These are phyloP conservation scores for Mus caroli DNA, from an alignment of 2,797 vertebrate species.

Conservation along the genomic window DNA sequence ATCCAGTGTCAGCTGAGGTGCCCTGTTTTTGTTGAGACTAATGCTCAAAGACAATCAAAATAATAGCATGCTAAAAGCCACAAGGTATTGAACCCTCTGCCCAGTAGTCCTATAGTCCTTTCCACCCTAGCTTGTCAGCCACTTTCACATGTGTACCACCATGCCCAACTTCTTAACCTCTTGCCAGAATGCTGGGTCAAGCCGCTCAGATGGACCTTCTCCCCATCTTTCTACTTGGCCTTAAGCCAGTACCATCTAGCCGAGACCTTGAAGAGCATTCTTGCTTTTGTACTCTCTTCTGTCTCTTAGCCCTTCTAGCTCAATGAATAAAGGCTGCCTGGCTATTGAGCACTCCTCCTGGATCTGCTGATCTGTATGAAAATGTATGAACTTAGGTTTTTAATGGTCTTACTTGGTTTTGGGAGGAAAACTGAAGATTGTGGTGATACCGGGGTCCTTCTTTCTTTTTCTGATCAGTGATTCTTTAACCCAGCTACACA, in stretches of 20 bases:
- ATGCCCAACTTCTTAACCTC: not conserved
- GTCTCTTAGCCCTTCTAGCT: conserved; percentile 5
- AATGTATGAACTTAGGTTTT: not conserved
- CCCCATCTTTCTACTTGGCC: not conserved
- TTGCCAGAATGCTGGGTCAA: not conserved
- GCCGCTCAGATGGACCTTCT: not conserved
- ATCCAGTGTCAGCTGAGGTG: not conserved
- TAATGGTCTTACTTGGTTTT: not conserved
- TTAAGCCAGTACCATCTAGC: not conserved
- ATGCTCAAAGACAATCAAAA: conserved; percentile 11
- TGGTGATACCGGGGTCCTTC: not conserved
- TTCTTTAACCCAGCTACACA: not conserved
- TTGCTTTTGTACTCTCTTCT: not conserved
- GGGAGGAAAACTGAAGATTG: not conserved
- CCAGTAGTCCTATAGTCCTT: not conserved
- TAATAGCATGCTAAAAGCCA: not conserved
- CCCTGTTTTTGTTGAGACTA: conserved; percentile 40
- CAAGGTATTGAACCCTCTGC: conserved; percentile 5
- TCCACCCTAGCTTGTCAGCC: not conserved
- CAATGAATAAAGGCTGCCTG: conserved; percentile 4
- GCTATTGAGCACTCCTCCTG: not conserved
- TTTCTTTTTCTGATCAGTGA: not conserved
- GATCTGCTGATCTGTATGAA: conserved; percentile 1
- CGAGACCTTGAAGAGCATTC: not conserved
- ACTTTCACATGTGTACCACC: not conserved